Conservation (phyloP, 23 tunicate genomes). For the Botrylloides violaceus region DNA sequence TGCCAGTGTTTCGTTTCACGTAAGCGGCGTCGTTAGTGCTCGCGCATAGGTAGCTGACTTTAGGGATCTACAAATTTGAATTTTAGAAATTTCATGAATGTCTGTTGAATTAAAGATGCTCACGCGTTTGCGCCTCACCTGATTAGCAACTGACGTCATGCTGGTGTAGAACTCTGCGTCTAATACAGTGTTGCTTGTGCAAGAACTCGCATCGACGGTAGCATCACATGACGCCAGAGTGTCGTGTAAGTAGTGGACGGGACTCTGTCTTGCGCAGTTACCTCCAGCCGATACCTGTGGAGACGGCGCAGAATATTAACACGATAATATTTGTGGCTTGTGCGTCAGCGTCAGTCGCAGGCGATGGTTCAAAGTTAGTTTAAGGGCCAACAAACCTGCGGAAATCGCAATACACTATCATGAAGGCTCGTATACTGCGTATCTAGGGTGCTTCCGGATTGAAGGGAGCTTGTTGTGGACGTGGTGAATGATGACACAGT, state of each 20-base stretch:
- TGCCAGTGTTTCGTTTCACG: conserved; percentile 5
- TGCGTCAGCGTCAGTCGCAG: too few species aligned
- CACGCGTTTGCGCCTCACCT: not conserved
- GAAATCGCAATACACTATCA: conserved; percentile 10
- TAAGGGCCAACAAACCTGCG: too few species aligned
- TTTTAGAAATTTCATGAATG: not conserved
- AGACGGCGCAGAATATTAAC: conserved; percentile 9
- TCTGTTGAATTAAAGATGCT: not conserved
- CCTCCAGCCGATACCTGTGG: conserved; percentile 43
- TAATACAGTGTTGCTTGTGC: conserved; percentile 13
- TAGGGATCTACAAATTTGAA: not conserved
- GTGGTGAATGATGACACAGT: not conserved
- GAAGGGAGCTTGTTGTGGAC: conserved; percentile 1
- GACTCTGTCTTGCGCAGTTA: conserved; percentile 23
- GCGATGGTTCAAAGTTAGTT: too few species aligned
- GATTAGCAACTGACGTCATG: not conserved
- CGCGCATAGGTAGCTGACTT: conserved; percentile 7
- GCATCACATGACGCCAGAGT: conserved; percentile 46
- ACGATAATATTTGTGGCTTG: too few species aligned
- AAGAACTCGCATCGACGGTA: conserved; percentile 16
- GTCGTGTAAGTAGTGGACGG: conserved; percentile 36
- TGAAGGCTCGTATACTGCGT: not conserved
- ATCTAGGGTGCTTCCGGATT: not conserved
- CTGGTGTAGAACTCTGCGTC: conserved; percentile 26
- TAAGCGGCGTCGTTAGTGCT: not conserved